Conservation (phyloP, 2,797 vertebrate species). For the Coregonus sp. region DNA sequence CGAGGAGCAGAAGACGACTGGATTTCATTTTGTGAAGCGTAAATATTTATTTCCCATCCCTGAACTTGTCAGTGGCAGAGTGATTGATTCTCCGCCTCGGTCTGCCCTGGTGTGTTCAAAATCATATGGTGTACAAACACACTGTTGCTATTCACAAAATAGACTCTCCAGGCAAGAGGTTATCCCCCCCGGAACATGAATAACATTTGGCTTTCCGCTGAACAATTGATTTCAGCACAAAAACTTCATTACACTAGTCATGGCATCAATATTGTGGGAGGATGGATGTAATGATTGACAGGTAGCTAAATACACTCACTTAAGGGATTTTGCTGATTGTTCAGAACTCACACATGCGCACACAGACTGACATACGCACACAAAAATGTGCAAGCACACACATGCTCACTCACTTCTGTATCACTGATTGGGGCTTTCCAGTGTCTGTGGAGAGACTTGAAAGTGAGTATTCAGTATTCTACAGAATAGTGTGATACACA, state of each 20-base stretch:
- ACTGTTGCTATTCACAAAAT: slow-evolving; percentile 56
- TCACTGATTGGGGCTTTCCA: not conserved
- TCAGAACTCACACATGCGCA: not conserved
- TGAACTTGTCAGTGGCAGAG: slow-evolving; percentile 69
- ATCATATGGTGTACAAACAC: slow-evolving; percentile 23
- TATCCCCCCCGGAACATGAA: slow-evolving; percentile 55
- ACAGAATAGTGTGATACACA: too few species aligned
- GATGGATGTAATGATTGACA: not conserved
- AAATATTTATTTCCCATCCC: slow-evolving; percentile 80
- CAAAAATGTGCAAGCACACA: not conserved
- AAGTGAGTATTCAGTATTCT: not conserved
- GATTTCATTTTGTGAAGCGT: slow-evolving; percentile 75
- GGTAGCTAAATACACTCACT: not conserved
- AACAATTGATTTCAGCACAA: not conserved
- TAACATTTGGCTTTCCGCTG: slow-evolving; percentile 39
- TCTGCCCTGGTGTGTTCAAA: slow-evolving; percentile 57
- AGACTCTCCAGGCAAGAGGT: slow-evolving; percentile 34
- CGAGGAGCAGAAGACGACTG: slow-evolving; percentile 43
- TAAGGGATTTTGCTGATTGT: not conserved
- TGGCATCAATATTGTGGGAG: not conserved
- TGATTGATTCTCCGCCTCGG: slow-evolving; percentile 66
- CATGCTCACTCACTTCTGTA: not conserved
- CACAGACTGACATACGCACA: slow-evolving; percentile 3
- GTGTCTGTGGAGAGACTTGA: not conserved
- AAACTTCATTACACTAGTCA: not conserved